Conservation (phyloP, 2,797 vertebrate species). For the Poecile montanus region DNA sequence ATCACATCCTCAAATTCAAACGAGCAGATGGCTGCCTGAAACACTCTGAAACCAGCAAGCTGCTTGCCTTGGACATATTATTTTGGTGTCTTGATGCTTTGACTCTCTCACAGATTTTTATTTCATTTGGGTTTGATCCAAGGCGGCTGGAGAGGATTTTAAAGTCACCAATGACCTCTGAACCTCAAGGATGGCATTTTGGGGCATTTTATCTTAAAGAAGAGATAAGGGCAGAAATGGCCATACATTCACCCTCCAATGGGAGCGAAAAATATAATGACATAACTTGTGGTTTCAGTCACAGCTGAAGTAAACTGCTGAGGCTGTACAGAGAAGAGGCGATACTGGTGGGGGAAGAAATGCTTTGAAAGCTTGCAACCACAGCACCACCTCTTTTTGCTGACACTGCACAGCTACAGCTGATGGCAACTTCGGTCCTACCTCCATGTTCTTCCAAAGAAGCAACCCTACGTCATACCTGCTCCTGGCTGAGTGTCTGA, state of each 20-base stretch:
- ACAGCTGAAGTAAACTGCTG: neutral
- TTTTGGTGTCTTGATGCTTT: neutral
- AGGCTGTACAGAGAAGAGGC: neutral
- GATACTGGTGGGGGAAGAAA: neutral
- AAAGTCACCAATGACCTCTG: neutral
- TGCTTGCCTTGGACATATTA: neutral
- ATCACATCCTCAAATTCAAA: constrained; percentile 8
- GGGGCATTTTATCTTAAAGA: neutral
- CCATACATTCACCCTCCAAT: neutral
- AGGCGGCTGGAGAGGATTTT: neutral
- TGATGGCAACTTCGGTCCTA: neutral
- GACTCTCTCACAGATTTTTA: neutral
- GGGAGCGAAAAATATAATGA: neutral
- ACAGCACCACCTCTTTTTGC: neutral
- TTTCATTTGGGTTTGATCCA: constrained; percentile 13
- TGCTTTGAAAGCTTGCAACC: neutral
- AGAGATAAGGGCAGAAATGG: neutral
- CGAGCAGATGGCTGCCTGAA: constrained; percentile 38
- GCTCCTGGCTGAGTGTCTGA: neutral
- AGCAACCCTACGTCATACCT: neutral
- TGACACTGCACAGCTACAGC: neutral
- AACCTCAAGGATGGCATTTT: constrained; percentile 16
- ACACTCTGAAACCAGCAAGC: neutral
- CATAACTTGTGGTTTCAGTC: neutral
- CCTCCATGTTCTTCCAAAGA: neutral